Conservation (phyloP, 2,113 vertebrate genomes). For the Todiramphus saurophagus region DNA sequence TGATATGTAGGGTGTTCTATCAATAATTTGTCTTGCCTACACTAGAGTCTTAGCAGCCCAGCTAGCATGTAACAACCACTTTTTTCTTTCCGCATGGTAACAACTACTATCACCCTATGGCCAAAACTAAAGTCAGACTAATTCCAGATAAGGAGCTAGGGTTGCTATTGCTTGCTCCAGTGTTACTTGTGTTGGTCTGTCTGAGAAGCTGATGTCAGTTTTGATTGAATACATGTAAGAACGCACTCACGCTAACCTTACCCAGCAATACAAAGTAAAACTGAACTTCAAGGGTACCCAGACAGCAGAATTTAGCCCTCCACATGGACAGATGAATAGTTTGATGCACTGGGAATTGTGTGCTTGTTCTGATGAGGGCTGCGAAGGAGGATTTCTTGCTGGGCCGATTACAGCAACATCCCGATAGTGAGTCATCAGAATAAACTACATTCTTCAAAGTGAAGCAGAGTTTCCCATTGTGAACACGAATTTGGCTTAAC, state of each 20-base stretch:
- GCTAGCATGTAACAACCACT: background rate
- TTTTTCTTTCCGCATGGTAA: rapidly evolving
- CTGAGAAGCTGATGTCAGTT: background rate
- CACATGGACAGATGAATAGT: background rate
- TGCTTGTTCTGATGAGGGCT: background rate
- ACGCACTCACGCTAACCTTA: background rate
- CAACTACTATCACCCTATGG: background rate
- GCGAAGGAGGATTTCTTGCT: slow-evolving; percentile 11
- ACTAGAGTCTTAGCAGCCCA: background rate
- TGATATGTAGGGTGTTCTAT: background rate
- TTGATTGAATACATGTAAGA: background rate
- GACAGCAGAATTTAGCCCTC: background rate
- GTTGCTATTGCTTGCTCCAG: background rate
- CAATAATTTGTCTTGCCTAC: background rate
- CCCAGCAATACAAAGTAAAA: background rate
- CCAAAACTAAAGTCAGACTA: background rate
- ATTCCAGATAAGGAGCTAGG: background rate
- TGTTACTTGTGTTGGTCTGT: background rate
- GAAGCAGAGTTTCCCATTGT: slow-evolving; percentile 12
- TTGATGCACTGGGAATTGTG: background rate
- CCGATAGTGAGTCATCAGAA: background rate
- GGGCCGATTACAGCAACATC: slow-evolving; percentile 12
- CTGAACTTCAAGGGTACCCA: background rate
- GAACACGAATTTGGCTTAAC: slow-evolving; percentile 31
- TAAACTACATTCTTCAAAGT: slow-evolving; percentile 26